phyloP scores from a whole-genome alignment of 2,888 invertebrate genomes.

The Empis stercorea region DNA sequence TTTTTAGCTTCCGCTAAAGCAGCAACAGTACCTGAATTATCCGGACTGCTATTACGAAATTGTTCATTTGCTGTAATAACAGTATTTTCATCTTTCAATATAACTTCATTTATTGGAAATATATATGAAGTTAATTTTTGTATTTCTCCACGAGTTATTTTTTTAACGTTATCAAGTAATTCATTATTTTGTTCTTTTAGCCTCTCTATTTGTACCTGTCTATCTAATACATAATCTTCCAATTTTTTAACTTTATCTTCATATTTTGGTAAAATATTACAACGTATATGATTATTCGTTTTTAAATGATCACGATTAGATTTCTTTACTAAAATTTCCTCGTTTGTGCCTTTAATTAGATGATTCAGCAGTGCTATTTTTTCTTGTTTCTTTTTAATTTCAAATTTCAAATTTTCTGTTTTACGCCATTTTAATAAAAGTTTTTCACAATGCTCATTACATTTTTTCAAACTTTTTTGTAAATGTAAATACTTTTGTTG shows the following conservation, averaged over 20 bases:
- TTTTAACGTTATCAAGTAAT: slow-evolving; percentile 44
- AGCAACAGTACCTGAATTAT: slow-evolving; percentile 36
- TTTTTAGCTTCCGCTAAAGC: slow-evolving; percentile 60
- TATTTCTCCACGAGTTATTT: slow-evolving; percentile 42
- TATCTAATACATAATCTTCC: slow-evolving; percentile 42
- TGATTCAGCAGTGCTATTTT: slow-evolving; percentile 42
- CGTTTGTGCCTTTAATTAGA: slow-evolving; percentile 41
- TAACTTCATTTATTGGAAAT: slow-evolving; percentile 47
- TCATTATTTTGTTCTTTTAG: slow-evolving; percentile 38
- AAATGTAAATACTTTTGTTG: slow-evolving; percentile 46
- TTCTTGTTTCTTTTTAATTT: slow-evolving; percentile 47
- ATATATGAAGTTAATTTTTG: slow-evolving; percentile 52
- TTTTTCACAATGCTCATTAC: slow-evolving; percentile 43
- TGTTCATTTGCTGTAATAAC: slow-evolving; percentile 4
- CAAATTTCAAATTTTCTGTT: slow-evolving; percentile 39
- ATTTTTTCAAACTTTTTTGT: slow-evolving; percentile 40
- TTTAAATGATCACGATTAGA: slow-evolving; percentile 28
- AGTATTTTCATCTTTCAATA: slow-evolving; percentile 26
- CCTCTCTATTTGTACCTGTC: slow-evolving; percentile 40
- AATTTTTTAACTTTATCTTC: slow-evolving; percentile 49
- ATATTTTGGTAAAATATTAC: slow-evolving; percentile 45
- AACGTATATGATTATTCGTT: slow-evolving; percentile 35
- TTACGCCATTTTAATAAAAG: slow-evolving; percentile 36
- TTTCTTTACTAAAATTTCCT: slow-evolving; percentile 26
- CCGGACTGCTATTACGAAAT: slow-evolving; percentile 10